A percentile compares a stretch with the other conserved stretches of the same genome.
Evolutionary conservation across 2,888 invertebrate genomes (phyloP).

Genomic region (Hirtodrosophila alboralis): DNA sequence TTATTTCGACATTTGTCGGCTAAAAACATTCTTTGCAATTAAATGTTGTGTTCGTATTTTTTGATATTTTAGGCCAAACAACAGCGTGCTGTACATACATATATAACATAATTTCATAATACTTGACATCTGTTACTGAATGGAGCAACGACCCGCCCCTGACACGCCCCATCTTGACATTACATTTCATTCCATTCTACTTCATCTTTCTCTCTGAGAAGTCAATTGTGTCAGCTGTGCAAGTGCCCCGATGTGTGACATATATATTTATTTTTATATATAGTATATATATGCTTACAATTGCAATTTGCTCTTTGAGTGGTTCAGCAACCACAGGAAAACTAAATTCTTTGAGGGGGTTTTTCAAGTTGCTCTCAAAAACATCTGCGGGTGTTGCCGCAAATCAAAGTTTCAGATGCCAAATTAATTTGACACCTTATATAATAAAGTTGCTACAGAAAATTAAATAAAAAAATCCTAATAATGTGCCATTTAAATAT

Average conservation of each 20-base stretch:
- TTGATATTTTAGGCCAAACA: slow-evolving; percentile 32
- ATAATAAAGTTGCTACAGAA: slow-evolving; percentile 17
- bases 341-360: slow-evolving; percentile 23
- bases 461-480: slow-evolving; percentile 2
- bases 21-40: slow-evolving; percentile 71
- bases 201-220: not conserved
- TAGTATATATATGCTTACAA: slow-evolving; percentile 39
- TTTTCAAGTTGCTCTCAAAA: slow-evolving; percentile 27
- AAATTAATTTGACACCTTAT: slow-evolving; percentile 54
- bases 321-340: slow-evolving; percentile 31
- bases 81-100: slow-evolving; percentile 44
- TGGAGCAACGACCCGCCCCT: slow-evolving; percentile 27
- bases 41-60: slow-evolving; percentile 52
- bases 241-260: slow-evolving; percentile 60
- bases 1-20: slow-evolving; percentile 63
- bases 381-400: slow-evolving; percentile 37
- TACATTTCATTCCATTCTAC: slow-evolving; percentile 1
- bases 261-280: no score
- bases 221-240: slow-evolving; percentile 64
- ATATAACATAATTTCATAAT: slow-evolving; percentile 37
- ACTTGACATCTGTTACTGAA: slow-evolving; percentile 66
- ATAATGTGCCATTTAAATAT: not conserved
- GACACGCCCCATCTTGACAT: slow-evolving; percentile 14
- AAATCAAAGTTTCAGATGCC: slow-evolving; percentile 41
- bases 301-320: slow-evolving; percentile 54